Conservation (phyloP, 2,888 invertebrate species). For the Microdon myrmicae region DNA sequence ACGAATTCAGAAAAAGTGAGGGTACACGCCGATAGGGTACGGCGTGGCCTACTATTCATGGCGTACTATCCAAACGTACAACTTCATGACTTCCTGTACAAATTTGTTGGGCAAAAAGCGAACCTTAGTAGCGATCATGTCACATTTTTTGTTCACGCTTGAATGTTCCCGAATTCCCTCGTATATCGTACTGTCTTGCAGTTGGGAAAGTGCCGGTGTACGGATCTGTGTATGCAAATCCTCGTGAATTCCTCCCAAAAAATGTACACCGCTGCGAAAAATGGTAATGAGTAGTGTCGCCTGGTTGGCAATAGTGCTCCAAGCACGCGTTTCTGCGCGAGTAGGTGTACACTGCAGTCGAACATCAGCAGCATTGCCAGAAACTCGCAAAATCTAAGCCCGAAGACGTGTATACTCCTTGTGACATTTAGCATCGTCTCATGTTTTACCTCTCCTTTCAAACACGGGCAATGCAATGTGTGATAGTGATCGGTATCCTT, state of each 20-base stretch:
- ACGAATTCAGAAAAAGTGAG: too few species aligned
- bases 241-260: constrained; percentile 50
- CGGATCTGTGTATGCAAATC: constrained; percentile 45
- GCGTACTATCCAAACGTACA: too few species aligned
- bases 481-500: constrained; percentile 51
- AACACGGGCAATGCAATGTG: constrained; percentile 37
- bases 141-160: constrained; percentile 53
- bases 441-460: constrained; percentile 40
- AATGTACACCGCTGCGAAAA: constrained; percentile 49
- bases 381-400: constrained; percentile 35
- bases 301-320: constrained; percentile 29
- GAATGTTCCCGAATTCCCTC: constrained; percentile 45
- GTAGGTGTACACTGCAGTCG: constrained; percentile 46
- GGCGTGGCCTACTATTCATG: constrained; percentile 33
- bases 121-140: constrained; percentile 31
- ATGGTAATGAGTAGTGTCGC: constrained; percentile 43
- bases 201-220: constrained; percentile 40
- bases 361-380: constrained; percentile 40
- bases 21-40: constrained; percentile 39
- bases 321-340: constrained; percentile 53
- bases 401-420: constrained; percentile 39
- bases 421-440: constrained; percentile 51
- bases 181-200: constrained; percentile 10
- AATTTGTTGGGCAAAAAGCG: constrained; percentile 27
- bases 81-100: constrained; percentile 52